Conservation (phyloP, 2,888 invertebrate species). For the Zaprionus obscuricornis region DNA sequence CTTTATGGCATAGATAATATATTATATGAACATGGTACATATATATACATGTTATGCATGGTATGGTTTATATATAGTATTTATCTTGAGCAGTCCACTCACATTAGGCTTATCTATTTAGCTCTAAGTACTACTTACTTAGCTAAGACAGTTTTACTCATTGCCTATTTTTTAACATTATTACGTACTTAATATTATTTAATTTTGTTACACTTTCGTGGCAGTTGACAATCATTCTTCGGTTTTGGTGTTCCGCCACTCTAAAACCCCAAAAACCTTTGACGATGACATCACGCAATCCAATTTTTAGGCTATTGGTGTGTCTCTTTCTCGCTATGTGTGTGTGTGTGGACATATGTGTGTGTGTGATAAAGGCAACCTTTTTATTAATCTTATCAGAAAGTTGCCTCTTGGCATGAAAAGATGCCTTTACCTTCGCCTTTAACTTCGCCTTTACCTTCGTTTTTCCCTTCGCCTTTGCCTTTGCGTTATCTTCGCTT, state of each 20-base stretch:
- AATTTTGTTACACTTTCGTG: conserved; percentile 38
- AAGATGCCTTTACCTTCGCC: conserved; percentile 32
- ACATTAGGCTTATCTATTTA: conserved; percentile 35
- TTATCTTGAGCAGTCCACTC: too few species aligned
- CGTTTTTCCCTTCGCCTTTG: conserved; percentile 16
- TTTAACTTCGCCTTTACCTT: conserved; percentile 37
- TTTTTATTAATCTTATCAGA: conserved; percentile 71
- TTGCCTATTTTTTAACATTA: conserved; percentile 36
- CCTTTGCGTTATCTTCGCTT: conserved; percentile 8
- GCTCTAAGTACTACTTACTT: too few species aligned
- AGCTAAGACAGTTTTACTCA: conserved; percentile 26
- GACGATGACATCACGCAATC: conserved; percentile 54
- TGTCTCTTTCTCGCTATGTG: neutral
- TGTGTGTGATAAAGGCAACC: conserved; percentile 11
- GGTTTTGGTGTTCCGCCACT: neutral
- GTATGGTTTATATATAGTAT: too few species aligned
- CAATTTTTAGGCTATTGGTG: neutral
- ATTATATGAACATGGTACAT: conserved; percentile 10
- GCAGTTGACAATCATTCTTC: conserved; percentile 44
- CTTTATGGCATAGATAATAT: conserved; percentile 2
- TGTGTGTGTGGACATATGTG: conserved; percentile 1
- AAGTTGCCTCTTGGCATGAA: conserved; percentile 51
- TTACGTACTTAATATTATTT: conserved; percentile 34
- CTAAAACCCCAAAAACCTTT: neutral
- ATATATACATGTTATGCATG: too few species aligned